Conservation (phyloP, 1,140 invertebrate species). For the Trichonephila clavata region DNA sequence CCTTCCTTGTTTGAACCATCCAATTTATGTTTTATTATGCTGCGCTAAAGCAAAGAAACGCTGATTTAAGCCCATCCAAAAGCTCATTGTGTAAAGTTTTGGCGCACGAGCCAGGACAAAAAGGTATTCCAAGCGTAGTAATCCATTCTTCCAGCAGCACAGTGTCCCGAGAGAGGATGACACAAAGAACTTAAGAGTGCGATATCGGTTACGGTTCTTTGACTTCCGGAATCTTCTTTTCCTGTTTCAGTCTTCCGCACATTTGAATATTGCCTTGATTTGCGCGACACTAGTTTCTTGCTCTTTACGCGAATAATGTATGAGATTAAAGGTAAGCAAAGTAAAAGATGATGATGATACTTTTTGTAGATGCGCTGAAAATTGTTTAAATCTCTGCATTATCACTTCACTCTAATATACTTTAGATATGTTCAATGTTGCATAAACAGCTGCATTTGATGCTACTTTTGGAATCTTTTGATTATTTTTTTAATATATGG, state of each 20-base stretch:
- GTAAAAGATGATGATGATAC: neutral
- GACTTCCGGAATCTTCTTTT: slow-evolving; percentile 25
- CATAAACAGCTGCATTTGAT: too few species aligned
- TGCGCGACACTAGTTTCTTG: neutral
- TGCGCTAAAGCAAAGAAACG: slow-evolving; percentile 30
- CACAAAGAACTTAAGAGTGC: slow-evolving; percentile 37
- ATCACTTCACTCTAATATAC: neutral
- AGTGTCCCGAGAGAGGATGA: neutral
- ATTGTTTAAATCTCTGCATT: neutral
- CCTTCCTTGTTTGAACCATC: slow-evolving; percentile 2
- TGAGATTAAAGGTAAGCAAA: neutral
- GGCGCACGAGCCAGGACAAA: slow-evolving; percentile 55
- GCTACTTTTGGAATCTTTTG: too few species aligned
- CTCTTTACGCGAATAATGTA: neutral
- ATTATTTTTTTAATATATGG: too few species aligned
- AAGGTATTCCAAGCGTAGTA: slow-evolving; percentile 52
- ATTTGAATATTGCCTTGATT: slow-evolving; percentile 8
- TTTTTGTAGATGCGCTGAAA: neutral
- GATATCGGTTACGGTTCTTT: slow-evolving; percentile 41
- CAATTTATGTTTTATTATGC: slow-evolving; percentile 36
- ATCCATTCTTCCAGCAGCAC: slow-evolving; percentile 31
- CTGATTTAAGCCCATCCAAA: slow-evolving; percentile 16
- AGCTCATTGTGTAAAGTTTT: slow-evolving; percentile 49
- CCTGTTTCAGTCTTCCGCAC: neutral
- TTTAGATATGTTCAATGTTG: too few species aligned